Base-by-base conservation (phyloP, 2,113 vertebrate species). In the Sprattus sprattus region DNA sequence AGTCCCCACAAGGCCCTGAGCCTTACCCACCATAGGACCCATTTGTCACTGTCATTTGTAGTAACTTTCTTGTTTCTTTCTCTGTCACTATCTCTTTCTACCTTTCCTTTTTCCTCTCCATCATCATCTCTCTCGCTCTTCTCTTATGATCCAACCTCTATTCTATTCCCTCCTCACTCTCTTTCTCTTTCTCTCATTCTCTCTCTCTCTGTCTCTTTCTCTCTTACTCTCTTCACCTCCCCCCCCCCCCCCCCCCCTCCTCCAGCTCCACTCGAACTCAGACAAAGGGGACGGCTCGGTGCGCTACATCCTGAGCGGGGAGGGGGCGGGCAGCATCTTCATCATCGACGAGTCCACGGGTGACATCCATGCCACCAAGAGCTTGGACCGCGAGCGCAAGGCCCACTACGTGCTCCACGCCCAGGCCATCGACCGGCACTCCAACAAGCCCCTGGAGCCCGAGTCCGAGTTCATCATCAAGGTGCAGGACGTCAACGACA, bases 391-490 rank as follows among this genome's bases (percentile, higher is more conserved):
- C 87, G 96, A 97, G 81, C 95, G 96, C 91, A 97, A 96, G 90
- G 95, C 96, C 0, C 96, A 97, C 88, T 97, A 97, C 45, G 96
- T 97, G 32, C 94, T 97, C 82, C 96, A 97, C 18, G 96, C 96
- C 1, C 96, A 97, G 89, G 96, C 96, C 60, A 96, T 97, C 84
- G 95, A 97, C 54, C 93, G 96, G 87, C 87, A 96, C 87, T 96
- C 95, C 82, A 96, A 96, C 90, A 97, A 96, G 89, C 96, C 96
- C 7, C 95, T 97, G 0, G 96, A 97, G 80, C 96, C 96, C 0
- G 95, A 97, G 90, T 97, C 96, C 0, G 96, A 97, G 86, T 97
- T 97, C 83, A 97, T 97, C 89, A 97, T 97, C 91, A 97, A 97
- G 93, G 96, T 97, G 1, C 96, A 97, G 89, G 96, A 97, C 75